phyloP scores from a whole-genome alignment of 2,113 vertebrate species.

The Centrocercus urophasianus region DNA sequence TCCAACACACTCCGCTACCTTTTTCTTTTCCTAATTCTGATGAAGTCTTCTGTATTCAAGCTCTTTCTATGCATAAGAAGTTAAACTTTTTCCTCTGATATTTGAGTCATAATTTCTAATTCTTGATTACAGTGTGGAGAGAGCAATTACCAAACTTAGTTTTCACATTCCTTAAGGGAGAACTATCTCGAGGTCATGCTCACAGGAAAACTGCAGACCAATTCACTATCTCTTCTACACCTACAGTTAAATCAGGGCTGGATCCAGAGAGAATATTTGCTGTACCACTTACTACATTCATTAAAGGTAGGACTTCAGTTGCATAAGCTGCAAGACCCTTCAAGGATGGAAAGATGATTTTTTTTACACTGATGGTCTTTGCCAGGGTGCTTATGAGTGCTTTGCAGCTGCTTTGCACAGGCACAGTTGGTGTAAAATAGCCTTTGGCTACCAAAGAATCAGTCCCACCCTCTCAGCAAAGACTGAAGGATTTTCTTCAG shows the following conservation, averaged over 20 bases:
- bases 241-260: neutral
- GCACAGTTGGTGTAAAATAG: constrained; percentile 62
- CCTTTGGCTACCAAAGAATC: constrained; percentile 51
- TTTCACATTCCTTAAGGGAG: constrained; percentile 7
- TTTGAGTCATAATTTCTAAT: neutral
- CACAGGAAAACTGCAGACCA: neutral
- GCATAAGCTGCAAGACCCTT: constrained; percentile 23
- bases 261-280: constrained; percentile 31
- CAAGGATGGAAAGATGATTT: constrained; percentile 34
- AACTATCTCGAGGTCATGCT: constrained; percentile 4
- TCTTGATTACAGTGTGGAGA: neutral
- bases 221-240: constrained; percentile 20
- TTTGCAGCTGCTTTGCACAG: constrained; percentile 47
- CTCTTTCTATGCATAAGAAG: neutral
- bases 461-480: neutral
- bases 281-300: constrained; percentile 43
- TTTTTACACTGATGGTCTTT: constrained; percentile 47
- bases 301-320: constrained; percentile 50
- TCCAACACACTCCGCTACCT: neutral
- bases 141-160: neutral
- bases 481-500: constrained; percentile 1
- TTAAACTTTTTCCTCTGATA: neutral
- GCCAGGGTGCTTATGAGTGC: constrained; percentile 40
- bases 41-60: neutral
- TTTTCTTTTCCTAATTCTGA: neutral